Evolutionary conservation across 1,140 invertebrate genomes (phyloP).

Genomic region (Leptonema lineaticorne): DNA sequence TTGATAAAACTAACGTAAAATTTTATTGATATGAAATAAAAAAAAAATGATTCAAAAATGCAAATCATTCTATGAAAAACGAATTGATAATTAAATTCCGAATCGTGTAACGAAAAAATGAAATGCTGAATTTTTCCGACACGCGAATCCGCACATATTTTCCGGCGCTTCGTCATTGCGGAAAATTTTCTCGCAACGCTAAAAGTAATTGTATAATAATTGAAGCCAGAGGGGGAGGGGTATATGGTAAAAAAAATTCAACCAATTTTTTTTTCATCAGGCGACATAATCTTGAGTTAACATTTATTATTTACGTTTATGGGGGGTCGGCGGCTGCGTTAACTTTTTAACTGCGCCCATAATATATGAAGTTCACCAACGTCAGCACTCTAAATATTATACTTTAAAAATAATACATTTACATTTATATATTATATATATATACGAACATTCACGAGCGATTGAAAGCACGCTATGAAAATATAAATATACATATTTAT

Average conservation of each 20-base stretch:
- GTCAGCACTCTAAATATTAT: conserved; percentile 1
- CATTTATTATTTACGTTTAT: conserved; percentile 21
- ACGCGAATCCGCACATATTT: background rate
- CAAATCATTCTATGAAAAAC: too few relatives aligned
- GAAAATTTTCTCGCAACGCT: background rate
- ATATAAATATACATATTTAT: too few relatives aligned
- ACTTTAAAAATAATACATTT: conserved; percentile 5
- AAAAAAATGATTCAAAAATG: too few relatives aligned
- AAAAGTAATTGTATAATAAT: conserved; percentile 11
- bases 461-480: too few relatives aligned
- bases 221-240: background rate
- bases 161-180: background rate
- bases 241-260: background rate
- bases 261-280: background rate
- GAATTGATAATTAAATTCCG: too few relatives aligned
- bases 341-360: conserved; percentile 26
- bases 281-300: background rate
- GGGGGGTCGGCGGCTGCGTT: conserved; percentile 1
- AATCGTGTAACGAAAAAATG: too few relatives aligned
- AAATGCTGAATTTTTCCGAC: background rate
- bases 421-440: too few relatives aligned
- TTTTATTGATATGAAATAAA: too few relatives aligned
- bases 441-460: too few relatives aligned
- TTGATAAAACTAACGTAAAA: too few relatives aligned
- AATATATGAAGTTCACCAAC: conserved; percentile 20